phyloP scores from a whole-genome alignment of 2,113 vertebrate genomes.

The Diglossa brunneiventris region DNA sequence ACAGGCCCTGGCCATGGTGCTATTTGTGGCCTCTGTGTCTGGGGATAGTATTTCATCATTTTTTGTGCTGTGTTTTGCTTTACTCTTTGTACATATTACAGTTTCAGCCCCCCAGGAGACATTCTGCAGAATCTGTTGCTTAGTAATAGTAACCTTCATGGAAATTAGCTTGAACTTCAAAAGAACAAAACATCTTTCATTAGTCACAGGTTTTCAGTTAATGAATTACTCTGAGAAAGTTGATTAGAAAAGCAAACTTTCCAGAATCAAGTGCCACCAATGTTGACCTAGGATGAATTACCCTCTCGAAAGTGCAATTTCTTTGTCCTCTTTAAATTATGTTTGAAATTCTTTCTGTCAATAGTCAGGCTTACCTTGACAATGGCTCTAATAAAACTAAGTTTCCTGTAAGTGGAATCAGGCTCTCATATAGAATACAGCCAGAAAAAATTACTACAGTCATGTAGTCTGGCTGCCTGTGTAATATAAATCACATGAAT shows the following conservation, averaged over 20 bases:
- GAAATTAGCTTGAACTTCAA: slow-evolving; percentile 81
- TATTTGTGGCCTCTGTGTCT: neutral
- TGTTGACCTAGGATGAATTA: neutral
- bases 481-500: neutral
- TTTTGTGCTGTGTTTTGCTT: neutral
- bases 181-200: slow-evolving; percentile 75
- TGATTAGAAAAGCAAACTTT: slow-evolving; percentile 68
- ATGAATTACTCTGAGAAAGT: slow-evolving; percentile 76
- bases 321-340: neutral
- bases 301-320: neutral
- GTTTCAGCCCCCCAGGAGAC: slow-evolving; percentile 56
- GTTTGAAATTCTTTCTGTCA: neutral
- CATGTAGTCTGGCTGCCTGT: neutral
- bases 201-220: slow-evolving; percentile 76
- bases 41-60: neutral
- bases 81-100: neutral
- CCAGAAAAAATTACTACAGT: neutral
- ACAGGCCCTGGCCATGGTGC: neutral
- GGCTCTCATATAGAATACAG: neutral
- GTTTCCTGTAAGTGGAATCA: neutral
- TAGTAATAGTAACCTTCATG: slow-evolving; percentile 76
- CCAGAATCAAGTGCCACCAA: neutral
- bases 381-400: neutral
- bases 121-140: slow-evolving; percentile 76
- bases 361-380: neutral